phyloP scores from a whole-genome alignment of 2,888 invertebrate species.

The Agrilus biguttatus region DNA sequence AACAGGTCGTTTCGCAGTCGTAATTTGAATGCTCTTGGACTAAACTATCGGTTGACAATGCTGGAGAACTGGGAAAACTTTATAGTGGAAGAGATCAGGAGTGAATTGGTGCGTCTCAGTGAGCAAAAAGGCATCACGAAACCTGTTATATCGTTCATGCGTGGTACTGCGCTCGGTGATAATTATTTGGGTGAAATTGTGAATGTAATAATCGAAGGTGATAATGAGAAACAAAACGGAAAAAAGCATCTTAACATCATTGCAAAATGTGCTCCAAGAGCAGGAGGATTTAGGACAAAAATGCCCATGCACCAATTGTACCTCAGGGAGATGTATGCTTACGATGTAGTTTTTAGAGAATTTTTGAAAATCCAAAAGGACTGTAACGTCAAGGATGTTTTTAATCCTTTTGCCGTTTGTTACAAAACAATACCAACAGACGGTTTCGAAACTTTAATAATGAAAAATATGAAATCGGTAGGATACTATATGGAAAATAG shows the following conservation, averaged over 20 bases:
- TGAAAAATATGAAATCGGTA: slow-evolving; percentile 15
- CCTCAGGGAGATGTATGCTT: slow-evolving; percentile 15
- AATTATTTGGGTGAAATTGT: slow-evolving; percentile 18
- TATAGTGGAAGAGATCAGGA: no score
- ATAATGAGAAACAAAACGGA: slow-evolving; percentile 3
- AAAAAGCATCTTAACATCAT: slow-evolving; percentile 13
- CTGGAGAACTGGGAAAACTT: no score
- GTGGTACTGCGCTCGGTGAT: slow-evolving; percentile 16
- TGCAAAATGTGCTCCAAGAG: slow-evolving; percentile 17
- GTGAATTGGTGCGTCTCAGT: no score
- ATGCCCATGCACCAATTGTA: slow-evolving; percentile 14
- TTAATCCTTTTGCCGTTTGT: slow-evolving; percentile 10
- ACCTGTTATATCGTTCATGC: background rate
- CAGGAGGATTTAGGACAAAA: slow-evolving; percentile 11
- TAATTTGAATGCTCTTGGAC: no score
- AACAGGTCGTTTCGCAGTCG: no score
- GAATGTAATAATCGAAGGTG: slow-evolving; percentile 8
- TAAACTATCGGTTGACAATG: no score
- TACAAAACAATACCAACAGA: slow-evolving; percentile 8
- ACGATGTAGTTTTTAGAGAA: slow-evolving; percentile 6
- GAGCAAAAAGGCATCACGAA: no score
- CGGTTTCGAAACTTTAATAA: slow-evolving; percentile 13
- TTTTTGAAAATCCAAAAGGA: slow-evolving; percentile 7
- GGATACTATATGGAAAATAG: slow-evolving; percentile 15
- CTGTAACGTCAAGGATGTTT: slow-evolving; percentile 4